Conservation (phyloP, 2,888 invertebrate species). For the Trypoxylon attenuatum region DNA sequence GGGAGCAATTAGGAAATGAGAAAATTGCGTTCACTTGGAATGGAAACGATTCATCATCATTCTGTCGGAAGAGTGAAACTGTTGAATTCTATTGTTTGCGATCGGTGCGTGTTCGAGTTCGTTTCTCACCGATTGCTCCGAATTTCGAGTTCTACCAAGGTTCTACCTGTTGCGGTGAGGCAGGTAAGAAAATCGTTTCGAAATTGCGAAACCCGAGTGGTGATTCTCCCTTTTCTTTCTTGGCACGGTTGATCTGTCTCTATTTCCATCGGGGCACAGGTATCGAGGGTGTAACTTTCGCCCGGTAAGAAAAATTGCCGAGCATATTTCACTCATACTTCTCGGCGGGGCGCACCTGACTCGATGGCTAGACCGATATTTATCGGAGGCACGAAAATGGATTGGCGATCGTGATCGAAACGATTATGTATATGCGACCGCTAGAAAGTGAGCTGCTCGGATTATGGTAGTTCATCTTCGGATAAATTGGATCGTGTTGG, state of each 20-base stretch:
- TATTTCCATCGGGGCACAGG: background rate
- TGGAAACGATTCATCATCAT: constrained; percentile 41
- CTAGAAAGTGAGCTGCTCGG: constrained; percentile 9
- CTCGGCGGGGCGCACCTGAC: constrained; percentile 32
- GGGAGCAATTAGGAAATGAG: constrained; percentile 61
- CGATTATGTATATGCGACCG: constrained; percentile 40
- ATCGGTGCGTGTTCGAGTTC: background rate
- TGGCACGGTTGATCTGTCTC: background rate
- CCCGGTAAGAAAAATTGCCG: constrained; percentile 66
- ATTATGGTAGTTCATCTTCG: constrained; percentile 23
- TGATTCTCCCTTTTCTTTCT: constrained; percentile 7
- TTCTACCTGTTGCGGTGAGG: constrained; percentile 49
- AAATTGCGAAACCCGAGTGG: constrained; percentile 51
- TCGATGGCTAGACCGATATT: constrained; percentile 34
- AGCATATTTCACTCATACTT: constrained; percentile 61
- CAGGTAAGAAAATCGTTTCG: constrained; percentile 25
- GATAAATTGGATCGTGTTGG: constrained; percentile 37
- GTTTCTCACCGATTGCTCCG: constrained; percentile 22
- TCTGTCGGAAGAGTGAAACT: constrained; percentile 36
- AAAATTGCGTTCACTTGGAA: constrained; percentile 49
- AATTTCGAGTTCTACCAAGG: constrained; percentile 58
- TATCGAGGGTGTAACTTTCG: constrained; percentile 59
- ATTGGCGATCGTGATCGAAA: constrained; percentile 38
- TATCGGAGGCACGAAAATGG: constrained; percentile 42
- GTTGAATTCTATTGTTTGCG: constrained; percentile 38